Evolutionary conservation across 1,140 invertebrate species (phyloP).

Genomic region (Cydia splendana): DNA sequence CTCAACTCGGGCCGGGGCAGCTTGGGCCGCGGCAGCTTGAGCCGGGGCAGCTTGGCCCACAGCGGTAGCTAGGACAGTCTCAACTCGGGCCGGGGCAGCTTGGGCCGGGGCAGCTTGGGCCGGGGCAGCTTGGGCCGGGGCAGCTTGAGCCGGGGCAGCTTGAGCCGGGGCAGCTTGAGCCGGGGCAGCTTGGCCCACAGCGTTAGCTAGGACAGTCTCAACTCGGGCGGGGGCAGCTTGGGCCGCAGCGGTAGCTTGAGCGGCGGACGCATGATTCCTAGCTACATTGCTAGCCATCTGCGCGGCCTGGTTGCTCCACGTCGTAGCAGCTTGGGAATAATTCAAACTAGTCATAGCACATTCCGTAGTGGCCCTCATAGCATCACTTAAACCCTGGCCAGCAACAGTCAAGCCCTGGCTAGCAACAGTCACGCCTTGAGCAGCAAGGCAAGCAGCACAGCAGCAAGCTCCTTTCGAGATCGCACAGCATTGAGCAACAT

Average conservation of each 20-base stretch:
- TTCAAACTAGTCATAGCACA: no score
- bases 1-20: neutral
- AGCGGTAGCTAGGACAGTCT: neutral
- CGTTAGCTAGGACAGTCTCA: neutral
- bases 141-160: neutral
- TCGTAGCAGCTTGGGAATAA: neutral
- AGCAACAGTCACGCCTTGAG: slow-evolving; percentile 30
- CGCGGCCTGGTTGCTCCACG: neutral
- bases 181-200: neutral
- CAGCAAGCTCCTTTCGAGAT: slow-evolving; percentile 36
- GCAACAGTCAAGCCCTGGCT: slow-evolving; percentile 19
- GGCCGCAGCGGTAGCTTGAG: neutral
- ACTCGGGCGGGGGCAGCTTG: neutral
- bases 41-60: neutral
- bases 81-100: neutral
- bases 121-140: neutral
- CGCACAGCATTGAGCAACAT: slow-evolving; percentile 45
- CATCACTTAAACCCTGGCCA: no score
- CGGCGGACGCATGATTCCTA: neutral
- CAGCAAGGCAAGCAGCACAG: slow-evolving; percentile 35
- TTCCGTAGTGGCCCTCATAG: neutral
- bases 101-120: neutral
- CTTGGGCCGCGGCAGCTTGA: neutral
- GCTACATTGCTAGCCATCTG: slow-evolving; percentile 30
- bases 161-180: neutral